These are phyloP conservation scores for Hassar affinis DNA, from an alignment of 2,113 vertebrate genomes.

Conservation along the genomic window DNA sequence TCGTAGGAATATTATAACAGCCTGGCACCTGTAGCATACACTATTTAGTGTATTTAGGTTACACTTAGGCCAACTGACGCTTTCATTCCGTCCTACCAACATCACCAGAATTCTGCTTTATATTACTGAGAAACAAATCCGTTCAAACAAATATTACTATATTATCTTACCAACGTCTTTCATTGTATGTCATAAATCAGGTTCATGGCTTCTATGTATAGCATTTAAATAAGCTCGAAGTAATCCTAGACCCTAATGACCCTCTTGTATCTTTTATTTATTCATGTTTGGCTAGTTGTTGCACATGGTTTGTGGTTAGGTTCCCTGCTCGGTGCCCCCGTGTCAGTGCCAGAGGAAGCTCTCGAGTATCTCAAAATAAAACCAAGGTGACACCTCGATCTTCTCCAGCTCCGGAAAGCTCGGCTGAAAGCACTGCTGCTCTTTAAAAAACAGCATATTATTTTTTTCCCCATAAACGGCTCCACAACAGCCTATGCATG, in stretches of 20 bases:
- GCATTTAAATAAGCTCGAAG: not conserved
- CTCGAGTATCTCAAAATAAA: conserved; percentile 1
- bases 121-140: no score
- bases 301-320: not conserved
- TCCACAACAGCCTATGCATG: not conserved
- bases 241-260: not conserved
- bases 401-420: not conserved
- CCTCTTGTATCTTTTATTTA: not conserved
- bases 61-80: no score
- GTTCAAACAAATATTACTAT: not conserved
- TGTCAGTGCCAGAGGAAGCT: not conserved
- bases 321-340: not conserved
- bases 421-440: not conserved
- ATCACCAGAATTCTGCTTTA: not conserved
- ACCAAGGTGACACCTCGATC: conserved; percentile 14
- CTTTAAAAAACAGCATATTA: not conserved
- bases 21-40: no score
- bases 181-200: not conserved
- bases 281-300: not conserved
- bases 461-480: not conserved
- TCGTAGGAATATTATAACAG: no score
- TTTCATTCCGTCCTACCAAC: no score
- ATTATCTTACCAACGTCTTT: not conserved
- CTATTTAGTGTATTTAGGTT: no score
- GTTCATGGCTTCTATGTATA: not conserved